Conservation (phyloP, 2,888 invertebrate species). For the Rhagophthalmus giganteus region DNA sequence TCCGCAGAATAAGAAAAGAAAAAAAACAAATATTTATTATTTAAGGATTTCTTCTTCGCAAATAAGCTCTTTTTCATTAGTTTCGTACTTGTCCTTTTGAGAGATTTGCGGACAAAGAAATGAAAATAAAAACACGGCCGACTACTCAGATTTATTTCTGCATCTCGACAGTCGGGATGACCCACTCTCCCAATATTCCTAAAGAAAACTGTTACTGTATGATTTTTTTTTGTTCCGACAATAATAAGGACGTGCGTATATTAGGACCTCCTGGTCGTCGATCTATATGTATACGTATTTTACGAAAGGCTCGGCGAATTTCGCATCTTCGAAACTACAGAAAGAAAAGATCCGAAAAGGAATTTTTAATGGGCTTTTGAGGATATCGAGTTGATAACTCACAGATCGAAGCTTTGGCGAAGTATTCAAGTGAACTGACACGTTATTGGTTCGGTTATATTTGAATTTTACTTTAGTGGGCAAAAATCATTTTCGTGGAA, state of each 20-base stretch:
- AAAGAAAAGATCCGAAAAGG: conserved; percentile 18
- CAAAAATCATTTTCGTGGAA: neutral
- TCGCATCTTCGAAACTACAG: conserved; percentile 10
- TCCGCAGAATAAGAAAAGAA: neutral
- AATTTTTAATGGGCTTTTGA: conserved; percentile 24
- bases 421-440: conserved; percentile 21
- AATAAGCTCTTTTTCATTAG: conserved; percentile 16
- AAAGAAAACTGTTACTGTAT: conserved; percentile 7
- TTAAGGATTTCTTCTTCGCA: neutral
- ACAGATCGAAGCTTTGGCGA: conserved; percentile 16
- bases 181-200: neutral
- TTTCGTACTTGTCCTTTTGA: conserved; percentile 13
- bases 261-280: conserved; percentile 4
- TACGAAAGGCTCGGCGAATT: conserved; percentile 6
- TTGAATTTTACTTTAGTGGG: conserved; percentile 6
- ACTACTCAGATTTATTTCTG: conserved; percentile 10
- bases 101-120: conserved; percentile 16
- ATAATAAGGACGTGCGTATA: conserved; percentile 2
- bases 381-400: conserved; percentile 21
- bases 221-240: conserved; percentile 2
- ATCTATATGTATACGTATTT: too few species aligned
- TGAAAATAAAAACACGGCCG: conserved; percentile 7
- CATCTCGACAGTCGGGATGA: conserved; percentile 3
- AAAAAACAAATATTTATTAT: neutral
- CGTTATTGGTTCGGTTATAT: conserved; percentile 10